Evolutionary conservation across 2,113 vertebrate genomes (phyloP).

Genomic region (Lichenostomus cassidix): DNA sequence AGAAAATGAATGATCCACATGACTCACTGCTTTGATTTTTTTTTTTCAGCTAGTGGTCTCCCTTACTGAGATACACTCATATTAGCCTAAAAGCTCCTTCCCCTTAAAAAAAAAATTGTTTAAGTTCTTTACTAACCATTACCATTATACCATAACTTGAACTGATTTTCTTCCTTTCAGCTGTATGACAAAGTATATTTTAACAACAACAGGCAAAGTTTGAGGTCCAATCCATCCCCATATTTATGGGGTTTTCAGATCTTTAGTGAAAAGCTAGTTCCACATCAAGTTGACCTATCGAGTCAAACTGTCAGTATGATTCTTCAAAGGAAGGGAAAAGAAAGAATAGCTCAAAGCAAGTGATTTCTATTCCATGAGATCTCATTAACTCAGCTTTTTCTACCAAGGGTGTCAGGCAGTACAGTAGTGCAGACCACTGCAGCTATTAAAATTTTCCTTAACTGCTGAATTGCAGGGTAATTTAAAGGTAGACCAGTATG

Average conservation of each 20-base stretch:
- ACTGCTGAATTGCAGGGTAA: slow-evolving; percentile 11
- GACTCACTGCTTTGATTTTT: not conserved
- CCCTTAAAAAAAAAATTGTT: not conserved
- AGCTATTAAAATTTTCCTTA: not conserved
- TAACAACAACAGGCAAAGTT: not conserved
- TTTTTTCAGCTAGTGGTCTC: not conserved
- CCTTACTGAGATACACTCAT: not conserved
- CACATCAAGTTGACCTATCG: slow-evolving; percentile 1
- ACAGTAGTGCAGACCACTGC: not conserved
- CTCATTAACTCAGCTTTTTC: slow-evolving; percentile 5
- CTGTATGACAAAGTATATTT: not conserved
- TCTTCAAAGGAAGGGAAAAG: slow-evolving; percentile 9
- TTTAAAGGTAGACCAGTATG: slow-evolving; percentile 3
- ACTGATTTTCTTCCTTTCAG: not conserved
- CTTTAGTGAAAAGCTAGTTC: not conserved
- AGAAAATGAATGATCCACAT: not conserved
- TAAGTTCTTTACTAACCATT: not conserved
- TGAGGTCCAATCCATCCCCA: not conserved
- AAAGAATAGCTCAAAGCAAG: slow-evolving; percentile 27
- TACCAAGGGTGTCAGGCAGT: not conserved
- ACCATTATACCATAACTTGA: not conserved
- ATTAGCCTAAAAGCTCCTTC: not conserved
- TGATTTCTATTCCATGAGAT: not conserved
- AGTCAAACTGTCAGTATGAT: slow-evolving; percentile 4
- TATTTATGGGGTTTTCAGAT: slow-evolving; percentile 5